Conservation (phyloP, 1,140 invertebrate genomes). For the Lasioglossum baleicum region DNA sequence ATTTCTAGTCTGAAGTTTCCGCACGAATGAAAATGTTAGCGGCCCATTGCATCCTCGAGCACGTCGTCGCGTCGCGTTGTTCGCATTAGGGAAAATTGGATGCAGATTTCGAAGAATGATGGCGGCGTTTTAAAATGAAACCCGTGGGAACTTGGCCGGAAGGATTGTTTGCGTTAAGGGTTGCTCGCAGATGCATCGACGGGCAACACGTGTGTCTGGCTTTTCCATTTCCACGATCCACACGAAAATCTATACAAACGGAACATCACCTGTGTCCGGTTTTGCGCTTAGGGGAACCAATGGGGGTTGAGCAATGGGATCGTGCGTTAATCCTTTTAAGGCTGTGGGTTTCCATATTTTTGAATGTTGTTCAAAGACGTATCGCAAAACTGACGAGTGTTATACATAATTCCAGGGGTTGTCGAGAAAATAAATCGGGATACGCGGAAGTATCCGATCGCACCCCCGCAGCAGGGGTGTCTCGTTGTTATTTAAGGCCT, state of each 20-base stretch:
- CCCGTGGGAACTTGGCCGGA: conserved; percentile 42
- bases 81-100: not conserved
- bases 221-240: conserved; percentile 9
- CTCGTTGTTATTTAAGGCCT: not conserved
- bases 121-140: conserved; percentile 6
- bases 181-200: conserved; percentile 23
- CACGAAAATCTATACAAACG: not conserved
- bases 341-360: too few species aligned
- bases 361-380: too few species aligned
- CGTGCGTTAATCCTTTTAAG: too few species aligned
- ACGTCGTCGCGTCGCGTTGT: not conserved
- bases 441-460: not conserved
- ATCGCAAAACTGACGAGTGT: too few species aligned
- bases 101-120: not conserved
- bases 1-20: too few species aligned
- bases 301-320: not conserved
- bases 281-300: not conserved
- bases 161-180: conserved; percentile 32
- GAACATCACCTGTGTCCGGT: conserved; percentile 29
- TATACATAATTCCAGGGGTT: too few species aligned
- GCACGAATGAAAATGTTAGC: too few species aligned
- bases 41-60: too few species aligned
- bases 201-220: not conserved
- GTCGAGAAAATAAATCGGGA: not conserved
- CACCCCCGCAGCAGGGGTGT: conserved; percentile 17